Evolutionary conservation across 1,140 invertebrate species (phyloP), one percentile per base, ranked within the genome.

Genomic region (Chrysopa pallens): DNA sequence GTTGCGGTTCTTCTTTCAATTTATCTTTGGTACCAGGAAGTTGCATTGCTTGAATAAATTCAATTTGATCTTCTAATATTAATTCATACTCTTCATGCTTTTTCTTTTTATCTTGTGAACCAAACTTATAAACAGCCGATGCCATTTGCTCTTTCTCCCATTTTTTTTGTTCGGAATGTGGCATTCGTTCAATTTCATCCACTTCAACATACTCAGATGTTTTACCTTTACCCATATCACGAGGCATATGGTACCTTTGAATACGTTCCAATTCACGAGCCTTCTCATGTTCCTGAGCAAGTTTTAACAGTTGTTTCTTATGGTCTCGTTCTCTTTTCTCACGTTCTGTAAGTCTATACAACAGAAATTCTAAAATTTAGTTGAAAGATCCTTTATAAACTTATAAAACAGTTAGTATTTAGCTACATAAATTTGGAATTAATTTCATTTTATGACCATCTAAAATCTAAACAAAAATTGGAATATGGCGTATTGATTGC

Each of bases 101-200:
- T 15, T 76, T 79, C 8, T 52, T 50, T 40, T 63, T 58, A 68
- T 95, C 82, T 64, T 84, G 87, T 0, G 95, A 88, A 11, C 95
- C 95, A 72, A 97, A 94, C 52, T 78, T 74, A 58, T 93, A 82
- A 29, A 84, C 74, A 13, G 92, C 93, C n/a, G 86, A 85, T 15
- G 80, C 79, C 66, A 98, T 80, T 64, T 95, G 88, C 61, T 98
- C 93, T 44, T 95, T 87, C 68, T 99, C 95, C 95, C 94, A 98
- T 70, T 94, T 91, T 47, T 78, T 76, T 62, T 97, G 93, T 59
- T 98, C 95, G 6, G 87, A 90, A 60, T 92, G 84, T 1, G 85
- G 82, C 29, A 80, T 72, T 55, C 77, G 79, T 61, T 94, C 88
- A 53, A 71, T 70, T 46, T 84, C 80, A 64, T 93, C 89, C 27